Evolutionary conservation across 2,113 vertebrate genomes (phyloP).

Genomic region (Carlito syrichta): DNA sequence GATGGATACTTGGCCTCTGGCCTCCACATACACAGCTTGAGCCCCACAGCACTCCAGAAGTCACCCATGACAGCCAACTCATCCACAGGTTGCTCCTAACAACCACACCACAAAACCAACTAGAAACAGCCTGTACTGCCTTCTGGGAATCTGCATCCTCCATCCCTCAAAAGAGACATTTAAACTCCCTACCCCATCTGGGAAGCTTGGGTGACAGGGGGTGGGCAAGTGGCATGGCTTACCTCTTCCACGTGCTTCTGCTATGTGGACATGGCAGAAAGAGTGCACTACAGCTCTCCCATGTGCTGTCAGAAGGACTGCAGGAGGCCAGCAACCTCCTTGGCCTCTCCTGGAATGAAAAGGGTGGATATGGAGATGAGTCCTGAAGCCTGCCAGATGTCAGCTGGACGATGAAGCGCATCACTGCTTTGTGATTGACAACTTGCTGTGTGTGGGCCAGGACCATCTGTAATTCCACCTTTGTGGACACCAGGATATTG

Average conservation of each 20-base stretch:
- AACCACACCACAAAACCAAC: not conserved
- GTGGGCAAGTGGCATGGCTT: not conserved
- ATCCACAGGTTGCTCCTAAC: not conserved
- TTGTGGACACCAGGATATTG: conserved; percentile 96
- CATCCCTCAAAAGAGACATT: not conserved
- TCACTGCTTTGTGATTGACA: conserved; percentile 92
- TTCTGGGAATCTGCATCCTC: not conserved
- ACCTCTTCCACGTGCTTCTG: conserved; percentile 96
- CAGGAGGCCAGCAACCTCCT: conserved; percentile 89
- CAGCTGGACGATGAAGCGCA: not conserved
- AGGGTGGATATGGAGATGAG: too few relatives aligned
- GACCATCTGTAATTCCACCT: conserved; percentile 93
- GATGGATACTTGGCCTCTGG: not conserved
- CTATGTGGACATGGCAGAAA: conserved; percentile 92
- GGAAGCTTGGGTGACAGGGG: not conserved
- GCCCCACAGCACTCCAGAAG: not conserved
- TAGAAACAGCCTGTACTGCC: fast-evolving
- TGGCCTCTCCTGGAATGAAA: conserved; percentile 86
- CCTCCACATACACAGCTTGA: not conserved
- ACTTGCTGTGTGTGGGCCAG: conserved; percentile 94
- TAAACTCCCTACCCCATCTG: not conserved
- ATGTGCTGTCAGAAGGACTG: conserved; percentile 91
- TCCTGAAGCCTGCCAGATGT: not conserved
- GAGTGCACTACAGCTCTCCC: conserved; percentile 92
- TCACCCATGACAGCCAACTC: not conserved